A percentile compares a stretch with the other conserved stretches of the same genome.
Conservation (phyloP, 2,797 vertebrate species). For the Mormyrops attenuatus region DNA sequence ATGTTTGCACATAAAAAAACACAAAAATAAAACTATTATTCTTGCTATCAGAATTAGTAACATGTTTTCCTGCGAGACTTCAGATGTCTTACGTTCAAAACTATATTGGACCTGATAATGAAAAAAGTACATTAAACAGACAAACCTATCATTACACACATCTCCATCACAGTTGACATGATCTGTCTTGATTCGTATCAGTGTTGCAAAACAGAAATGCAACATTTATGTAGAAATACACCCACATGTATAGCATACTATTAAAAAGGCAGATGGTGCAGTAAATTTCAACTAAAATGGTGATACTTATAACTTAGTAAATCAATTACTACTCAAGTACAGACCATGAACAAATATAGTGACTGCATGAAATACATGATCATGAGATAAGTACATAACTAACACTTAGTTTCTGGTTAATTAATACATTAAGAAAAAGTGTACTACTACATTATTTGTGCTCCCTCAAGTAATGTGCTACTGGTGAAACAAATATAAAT, state of each 20-base stretch:
- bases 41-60: background rate
- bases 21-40: background rate
- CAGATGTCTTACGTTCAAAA: background rate
- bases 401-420: background rate
- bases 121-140: background rate
- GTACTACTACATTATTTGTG: background rate
- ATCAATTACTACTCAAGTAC: background rate
- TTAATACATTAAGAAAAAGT: background rate
- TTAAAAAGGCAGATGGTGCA: background rate
- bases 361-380: background rate
- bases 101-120: background rate
- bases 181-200: background rate
- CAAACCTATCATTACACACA: background rate
- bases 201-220: background rate
- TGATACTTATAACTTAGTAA: background rate
- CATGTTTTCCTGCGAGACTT: background rate
- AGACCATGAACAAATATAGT: background rate
- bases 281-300: background rate
- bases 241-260: background rate
- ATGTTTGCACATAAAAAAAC: background rate
- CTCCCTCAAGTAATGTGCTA: background rate
- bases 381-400: background rate
- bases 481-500: background rate
- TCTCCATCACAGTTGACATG: background rate
- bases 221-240: background rate